phyloP scores from a whole-genome alignment of 2,113 vertebrate species.

The Donacobius atricapilla region DNA sequence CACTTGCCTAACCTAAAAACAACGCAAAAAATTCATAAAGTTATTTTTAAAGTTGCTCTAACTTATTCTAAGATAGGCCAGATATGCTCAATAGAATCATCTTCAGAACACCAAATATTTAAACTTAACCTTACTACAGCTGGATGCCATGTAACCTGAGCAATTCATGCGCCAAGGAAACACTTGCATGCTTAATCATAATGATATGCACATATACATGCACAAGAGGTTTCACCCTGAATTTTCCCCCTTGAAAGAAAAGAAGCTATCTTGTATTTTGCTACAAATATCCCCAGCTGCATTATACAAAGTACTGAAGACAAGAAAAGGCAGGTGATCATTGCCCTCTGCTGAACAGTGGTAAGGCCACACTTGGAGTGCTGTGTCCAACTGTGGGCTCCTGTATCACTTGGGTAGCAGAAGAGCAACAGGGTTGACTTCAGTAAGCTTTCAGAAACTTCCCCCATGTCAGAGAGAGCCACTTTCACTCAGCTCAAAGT shows the following conservation, averaged over 20 bases:
- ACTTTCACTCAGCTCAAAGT: neutral
- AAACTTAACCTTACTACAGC: neutral
- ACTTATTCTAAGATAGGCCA: neutral
- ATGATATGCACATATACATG: accelerated
- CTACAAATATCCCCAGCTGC: neutral
- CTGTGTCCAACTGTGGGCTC: neutral
- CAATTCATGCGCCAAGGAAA: neutral
- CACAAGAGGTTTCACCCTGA: neutral
- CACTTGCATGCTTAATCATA: neutral
- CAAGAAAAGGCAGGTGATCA: neutral
- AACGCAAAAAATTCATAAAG: neutral
- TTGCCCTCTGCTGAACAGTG: neutral
- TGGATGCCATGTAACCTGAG: neutral
- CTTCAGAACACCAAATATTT: neutral
- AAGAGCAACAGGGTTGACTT: accelerated
- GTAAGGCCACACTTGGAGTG: neutral
- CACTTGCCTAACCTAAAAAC: neutral
- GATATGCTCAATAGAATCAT: neutral
- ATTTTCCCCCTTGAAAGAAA: neutral
- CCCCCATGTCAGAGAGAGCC: neutral
- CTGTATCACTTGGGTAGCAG: neutral
- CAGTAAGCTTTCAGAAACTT: neutral
- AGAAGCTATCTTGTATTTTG: neutral
- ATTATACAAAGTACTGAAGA: neutral
- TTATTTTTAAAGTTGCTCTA: neutral